Base-by-base conservation (phyloP, 2,888 invertebrate species). In the Noctua comes region DNA sequence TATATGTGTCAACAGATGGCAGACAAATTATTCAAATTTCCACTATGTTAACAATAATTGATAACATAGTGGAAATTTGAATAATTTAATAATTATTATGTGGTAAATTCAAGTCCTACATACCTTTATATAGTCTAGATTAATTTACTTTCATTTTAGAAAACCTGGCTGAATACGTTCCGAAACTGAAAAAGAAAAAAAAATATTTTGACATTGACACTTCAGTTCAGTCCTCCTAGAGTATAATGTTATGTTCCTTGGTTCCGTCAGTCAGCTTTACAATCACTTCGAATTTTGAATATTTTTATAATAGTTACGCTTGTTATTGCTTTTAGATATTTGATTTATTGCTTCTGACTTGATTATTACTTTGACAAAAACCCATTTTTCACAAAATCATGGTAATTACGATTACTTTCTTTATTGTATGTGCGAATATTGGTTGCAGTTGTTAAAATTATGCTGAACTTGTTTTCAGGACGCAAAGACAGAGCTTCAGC, bases 401-500 rank as follows among this genome's bases (percentile, higher is more conserved):
- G 80, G 81, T 79, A 62, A 5, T 24, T 16, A 68, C 3, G 27
- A 18, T 46, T 8, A 46, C 7, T 36, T 59, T 59, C 0, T 16
- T 16, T 27, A 2, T 31, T 8, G 4, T 62, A 62, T 43, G 62
- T 62, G 16, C 11, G 6, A 62, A 51, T 1, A 16, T 4, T 48
- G 1, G 18, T 48, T 21, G 16, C 36, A 36, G 51, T 36, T 54
- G 36, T 5, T 7, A 59, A 31, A 6, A 21, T 21, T 8, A n/a
- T 21, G 54, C 36, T 82, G 27, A 54, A 68, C 36, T 27, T 40
- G 18, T 77, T 82, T 86, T 40, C 82, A 96, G 95, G 95, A 96
- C 68, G 78, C 88, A 0, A 95, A 94, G 86, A 95, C 90, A 0
- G 96, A 97, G 85, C 89, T 96, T 5, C 93, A 95, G 77, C 89